phyloP scores from a whole-genome alignment of 23 tunicate genomes.

The Halocynthia roretzi region DNA sequence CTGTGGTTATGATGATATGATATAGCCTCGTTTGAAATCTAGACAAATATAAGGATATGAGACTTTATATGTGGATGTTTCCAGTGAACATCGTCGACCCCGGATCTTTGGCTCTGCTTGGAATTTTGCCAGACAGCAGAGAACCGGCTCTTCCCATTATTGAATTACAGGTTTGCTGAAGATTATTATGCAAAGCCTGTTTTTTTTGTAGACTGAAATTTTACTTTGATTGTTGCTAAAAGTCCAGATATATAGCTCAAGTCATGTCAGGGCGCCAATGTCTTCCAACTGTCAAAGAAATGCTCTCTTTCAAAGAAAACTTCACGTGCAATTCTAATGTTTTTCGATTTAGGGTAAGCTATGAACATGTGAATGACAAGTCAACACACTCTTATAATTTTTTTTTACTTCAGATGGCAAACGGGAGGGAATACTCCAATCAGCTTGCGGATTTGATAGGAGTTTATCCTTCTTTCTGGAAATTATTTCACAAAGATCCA shows the following conservation, averaged over 20 bases:
- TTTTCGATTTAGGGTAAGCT: conserved; percentile 7
- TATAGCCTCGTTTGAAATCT: background rate
- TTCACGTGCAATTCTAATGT: background rate
- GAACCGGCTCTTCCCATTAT: conserved; percentile 12
- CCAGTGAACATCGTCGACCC: conserved; percentile 26
- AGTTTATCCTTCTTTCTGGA: conserved; percentile 14
- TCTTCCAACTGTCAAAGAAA: background rate
- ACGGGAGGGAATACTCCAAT: conserved; percentile 26
- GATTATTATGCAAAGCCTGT: no score
- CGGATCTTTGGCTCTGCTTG: conserved; percentile 31
- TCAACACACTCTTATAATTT: no score
- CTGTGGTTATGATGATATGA: background rate
- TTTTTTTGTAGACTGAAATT: background rate
- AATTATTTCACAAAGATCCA: conserved; percentile 45
- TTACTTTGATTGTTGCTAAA: background rate
- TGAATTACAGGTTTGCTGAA: conserved; percentile 35
- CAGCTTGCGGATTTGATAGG: conserved; percentile 29
- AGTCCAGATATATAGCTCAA: background rate
- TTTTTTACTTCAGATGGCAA: background rate
- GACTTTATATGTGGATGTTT: conserved; percentile 45
- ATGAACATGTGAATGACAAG: background rate
- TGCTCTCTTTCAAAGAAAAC: background rate
- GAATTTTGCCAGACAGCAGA: conserved; percentile 25
- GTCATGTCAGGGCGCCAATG: background rate
- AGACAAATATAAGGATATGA: background rate